Percentiles rank a stretch among this genome's conserved stretches.
These are phyloP conservation scores for Drosophila borborema DNA, from an alignment of 2,888 invertebrate species.

Conservation along the genomic window DNA sequence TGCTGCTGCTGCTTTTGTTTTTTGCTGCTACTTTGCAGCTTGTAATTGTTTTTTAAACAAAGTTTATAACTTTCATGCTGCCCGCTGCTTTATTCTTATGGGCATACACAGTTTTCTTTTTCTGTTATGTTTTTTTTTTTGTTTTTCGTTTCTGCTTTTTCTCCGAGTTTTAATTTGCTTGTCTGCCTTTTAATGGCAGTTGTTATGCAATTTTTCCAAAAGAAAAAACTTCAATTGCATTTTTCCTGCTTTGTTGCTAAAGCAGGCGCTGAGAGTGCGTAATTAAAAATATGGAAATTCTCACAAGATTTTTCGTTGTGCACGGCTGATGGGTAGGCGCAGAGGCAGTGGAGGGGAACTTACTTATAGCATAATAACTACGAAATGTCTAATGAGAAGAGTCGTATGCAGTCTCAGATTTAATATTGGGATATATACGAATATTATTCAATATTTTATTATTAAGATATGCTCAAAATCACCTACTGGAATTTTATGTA, in stretches of 20 bases:
- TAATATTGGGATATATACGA: too few relatives aligned
- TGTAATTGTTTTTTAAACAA: slow-evolving; percentile 79
- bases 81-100: slow-evolving; percentile 45
- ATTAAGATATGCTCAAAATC: too few relatives aligned
- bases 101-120: slow-evolving; percentile 27
- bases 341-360: neutral
- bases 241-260: slow-evolving; percentile 40
- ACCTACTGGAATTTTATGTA: too few relatives aligned
- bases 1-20: slow-evolving; percentile 11
- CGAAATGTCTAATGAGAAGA: neutral
- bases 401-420: too few relatives aligned
- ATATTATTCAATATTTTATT: too few relatives aligned
- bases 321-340: neutral
- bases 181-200: slow-evolving; percentile 77
- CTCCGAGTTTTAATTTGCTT: slow-evolving; percentile 74
- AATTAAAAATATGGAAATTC: slow-evolving; percentile 72
- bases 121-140: neutral
- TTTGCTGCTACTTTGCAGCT: slow-evolving; percentile 52
- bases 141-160: slow-evolving; percentile 16
- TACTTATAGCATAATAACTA: neutral
- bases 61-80: slow-evolving; percentile 74
- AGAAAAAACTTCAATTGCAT: slow-evolving; percentile 64
- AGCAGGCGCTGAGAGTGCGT: slow-evolving; percentile 49
- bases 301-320: slow-evolving; percentile 19
- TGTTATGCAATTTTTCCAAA: slow-evolving; percentile 70